A percentile compares a stretch with the other conserved stretches of the same genome.
Evolutionary conservation across 2,797 vertebrate species (phyloP).

Genomic region (Paramormyrops hopkinsi): DNA sequence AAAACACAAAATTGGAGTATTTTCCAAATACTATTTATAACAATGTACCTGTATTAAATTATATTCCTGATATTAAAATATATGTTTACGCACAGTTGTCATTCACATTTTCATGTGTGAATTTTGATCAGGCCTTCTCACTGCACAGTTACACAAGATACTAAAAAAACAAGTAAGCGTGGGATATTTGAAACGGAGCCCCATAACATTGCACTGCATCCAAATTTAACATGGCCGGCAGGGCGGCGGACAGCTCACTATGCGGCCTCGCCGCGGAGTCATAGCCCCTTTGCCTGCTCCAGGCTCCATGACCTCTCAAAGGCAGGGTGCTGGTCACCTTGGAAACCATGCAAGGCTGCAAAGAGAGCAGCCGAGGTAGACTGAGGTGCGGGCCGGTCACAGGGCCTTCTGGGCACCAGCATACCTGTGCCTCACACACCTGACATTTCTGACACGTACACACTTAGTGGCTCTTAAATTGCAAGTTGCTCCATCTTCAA

Average conservation of each 20-base stretch:
- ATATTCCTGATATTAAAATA: not conserved
- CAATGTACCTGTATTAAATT: not conserved
- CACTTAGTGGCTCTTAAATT: not conserved
- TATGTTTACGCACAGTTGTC: not conserved
- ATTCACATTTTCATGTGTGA: conserved; percentile 1
- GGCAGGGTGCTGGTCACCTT: not conserved
- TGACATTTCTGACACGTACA: not conserved
- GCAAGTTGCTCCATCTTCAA: not conserved
- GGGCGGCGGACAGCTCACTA: not conserved
- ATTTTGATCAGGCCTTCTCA: not conserved
- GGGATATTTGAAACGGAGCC: not conserved
- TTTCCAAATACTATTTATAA: not conserved
- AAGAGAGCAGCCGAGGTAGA: not conserved
- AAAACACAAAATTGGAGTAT: not conserved
- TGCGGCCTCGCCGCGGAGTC: not conserved
- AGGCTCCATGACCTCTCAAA: not conserved
- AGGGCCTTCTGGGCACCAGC: not conserved
- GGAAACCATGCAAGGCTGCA: not conserved
- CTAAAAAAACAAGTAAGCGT: not conserved
- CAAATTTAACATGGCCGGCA: not conserved
- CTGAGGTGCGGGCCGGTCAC: not conserved
- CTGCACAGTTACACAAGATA: not conserved
- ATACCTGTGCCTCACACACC: not conserved
- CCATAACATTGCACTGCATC: not conserved
- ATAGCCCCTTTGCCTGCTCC: not conserved